These are phyloP conservation scores for Hetaerina americana DNA, from an alignment of 1,140 invertebrate species.

Conservation along the genomic window DNA sequence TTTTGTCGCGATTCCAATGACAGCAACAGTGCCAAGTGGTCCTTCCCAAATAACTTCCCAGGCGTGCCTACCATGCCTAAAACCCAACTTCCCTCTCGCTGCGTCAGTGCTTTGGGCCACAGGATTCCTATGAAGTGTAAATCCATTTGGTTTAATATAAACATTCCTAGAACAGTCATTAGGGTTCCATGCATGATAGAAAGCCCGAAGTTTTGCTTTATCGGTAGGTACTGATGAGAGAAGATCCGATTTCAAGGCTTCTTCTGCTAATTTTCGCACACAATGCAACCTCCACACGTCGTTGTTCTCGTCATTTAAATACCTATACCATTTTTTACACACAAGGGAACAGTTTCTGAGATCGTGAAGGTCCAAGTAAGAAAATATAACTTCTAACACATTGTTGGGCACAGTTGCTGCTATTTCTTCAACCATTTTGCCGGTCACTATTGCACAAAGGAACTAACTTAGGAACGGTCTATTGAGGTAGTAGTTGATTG, in stretches of 20 bases:
- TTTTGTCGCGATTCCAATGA: slow-evolving; percentile 90
- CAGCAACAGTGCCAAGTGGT: slow-evolving; percentile 87
- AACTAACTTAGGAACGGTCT: slow-evolving; percentile 12
- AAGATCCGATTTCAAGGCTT: slow-evolving; percentile 85
- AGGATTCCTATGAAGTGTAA: slow-evolving; percentile 94
- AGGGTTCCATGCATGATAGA: slow-evolving; percentile 93
- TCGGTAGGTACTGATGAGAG: slow-evolving; percentile 78
- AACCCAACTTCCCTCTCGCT: slow-evolving; percentile 87
- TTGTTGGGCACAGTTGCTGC: slow-evolving; percentile 45
- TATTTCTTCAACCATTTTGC: slow-evolving; percentile 25
- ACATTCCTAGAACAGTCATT: slow-evolving; percentile 94
- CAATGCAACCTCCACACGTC: slow-evolving; percentile 92
- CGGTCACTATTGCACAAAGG: slow-evolving; percentile 11
- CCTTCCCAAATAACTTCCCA: slow-evolving; percentile 99
- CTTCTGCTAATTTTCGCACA: slow-evolving; percentile 71
- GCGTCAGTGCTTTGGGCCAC: slow-evolving; percentile 98
- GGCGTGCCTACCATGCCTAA: slow-evolving; percentile 82
- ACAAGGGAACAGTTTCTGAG: slow-evolving; percentile 79
- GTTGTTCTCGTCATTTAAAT: slow-evolving; percentile 86
- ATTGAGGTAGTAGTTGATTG: slow-evolving; percentile 3
- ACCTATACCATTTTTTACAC: slow-evolving; percentile 85
- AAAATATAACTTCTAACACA: slow-evolving; percentile 88
- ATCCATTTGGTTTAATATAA: slow-evolving; percentile 93
- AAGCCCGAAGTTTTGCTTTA: slow-evolving; percentile 88
- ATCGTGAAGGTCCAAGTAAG: slow-evolving; percentile 77